phyloP scores from a whole-genome alignment of 2,888 invertebrate genomes.

The Chesias legatella region DNA sequence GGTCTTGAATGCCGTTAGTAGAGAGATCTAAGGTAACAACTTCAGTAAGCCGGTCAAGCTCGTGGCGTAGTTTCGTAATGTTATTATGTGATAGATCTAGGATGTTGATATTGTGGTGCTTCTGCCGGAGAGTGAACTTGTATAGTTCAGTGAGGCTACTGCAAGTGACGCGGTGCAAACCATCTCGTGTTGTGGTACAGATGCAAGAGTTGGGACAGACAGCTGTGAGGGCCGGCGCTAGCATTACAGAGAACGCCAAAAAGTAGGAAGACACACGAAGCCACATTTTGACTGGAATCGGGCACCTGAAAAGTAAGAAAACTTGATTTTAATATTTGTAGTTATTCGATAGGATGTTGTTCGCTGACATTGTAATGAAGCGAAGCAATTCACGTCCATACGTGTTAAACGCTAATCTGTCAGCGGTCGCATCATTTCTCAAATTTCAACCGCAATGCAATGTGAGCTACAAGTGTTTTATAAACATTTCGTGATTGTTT shows the following conservation, averaged over 20 bases:
- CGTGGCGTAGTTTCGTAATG: constrained; percentile 78
- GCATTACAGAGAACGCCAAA: constrained; percentile 51
- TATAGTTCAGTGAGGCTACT: constrained; percentile 88
- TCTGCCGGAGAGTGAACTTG: constrained; percentile 77
- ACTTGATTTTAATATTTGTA: too few species aligned
- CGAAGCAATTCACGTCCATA: constrained; percentile 33
- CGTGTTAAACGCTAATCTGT: constrained; percentile 41
- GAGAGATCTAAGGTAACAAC: constrained; percentile 83
- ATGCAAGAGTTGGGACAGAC: constrained; percentile 77
- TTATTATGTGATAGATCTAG: constrained; percentile 83
- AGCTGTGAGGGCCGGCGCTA: constrained; percentile 51
- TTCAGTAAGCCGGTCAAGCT: constrained; percentile 80
- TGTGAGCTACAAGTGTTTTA: constrained; percentile 29
- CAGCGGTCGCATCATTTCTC: constrained; percentile 37
- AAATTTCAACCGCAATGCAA: constrained; percentile 45
- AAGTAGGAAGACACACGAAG: constrained; percentile 48
- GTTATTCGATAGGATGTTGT: background rate
- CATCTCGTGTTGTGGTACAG: constrained; percentile 83
- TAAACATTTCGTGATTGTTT: constrained; percentile 27
- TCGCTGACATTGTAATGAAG: constrained; percentile 26
- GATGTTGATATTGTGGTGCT: constrained; percentile 76
- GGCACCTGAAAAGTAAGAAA: constrained; percentile 63
- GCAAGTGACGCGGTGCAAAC: constrained; percentile 83
- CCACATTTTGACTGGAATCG: constrained; percentile 56
- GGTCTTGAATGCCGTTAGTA: constrained; percentile 79